Percentiles rank a stretch among this genome's conserved stretches.
Conservation (phyloP, 2,113 vertebrate genomes). For the Stictonetta naevosa region DNA sequence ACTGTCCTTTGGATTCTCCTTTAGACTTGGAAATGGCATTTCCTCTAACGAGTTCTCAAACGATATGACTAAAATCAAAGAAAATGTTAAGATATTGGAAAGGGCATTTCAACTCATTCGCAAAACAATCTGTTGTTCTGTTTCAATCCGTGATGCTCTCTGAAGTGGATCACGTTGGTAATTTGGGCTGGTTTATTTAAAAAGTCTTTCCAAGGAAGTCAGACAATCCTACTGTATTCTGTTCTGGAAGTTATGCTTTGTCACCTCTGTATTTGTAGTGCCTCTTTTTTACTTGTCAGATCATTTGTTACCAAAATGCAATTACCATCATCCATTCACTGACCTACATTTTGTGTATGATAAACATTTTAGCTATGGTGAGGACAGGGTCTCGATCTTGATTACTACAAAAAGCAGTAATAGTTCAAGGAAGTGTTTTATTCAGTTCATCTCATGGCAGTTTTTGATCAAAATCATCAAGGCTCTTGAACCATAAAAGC, state of each 20-base stretch:
- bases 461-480: background rate
- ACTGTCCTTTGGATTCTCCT: background rate
- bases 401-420: background rate
- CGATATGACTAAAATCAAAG: background rate
- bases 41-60: background rate
- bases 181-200: background rate
- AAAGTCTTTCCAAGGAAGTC: background rate
- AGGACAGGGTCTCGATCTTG: background rate
- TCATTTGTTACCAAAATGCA: background rate
- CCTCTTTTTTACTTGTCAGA: background rate
- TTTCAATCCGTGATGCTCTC: rapidly evolving
- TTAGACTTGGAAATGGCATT: background rate
- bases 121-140: background rate
- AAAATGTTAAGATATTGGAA: background rate
- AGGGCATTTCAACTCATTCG: background rate
- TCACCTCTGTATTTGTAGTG: background rate
- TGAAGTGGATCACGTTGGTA: background rate
- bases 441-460: background rate
- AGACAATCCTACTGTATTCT: background rate
- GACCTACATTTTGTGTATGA: background rate
- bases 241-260: background rate
- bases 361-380: background rate
- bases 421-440: background rate
- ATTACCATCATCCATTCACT: background rate
- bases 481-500: background rate